These are phyloP conservation scores for Elgonia sp. DNA, from an alignment of 2,888 invertebrate genomes.

Conservation along the genomic window DNA sequence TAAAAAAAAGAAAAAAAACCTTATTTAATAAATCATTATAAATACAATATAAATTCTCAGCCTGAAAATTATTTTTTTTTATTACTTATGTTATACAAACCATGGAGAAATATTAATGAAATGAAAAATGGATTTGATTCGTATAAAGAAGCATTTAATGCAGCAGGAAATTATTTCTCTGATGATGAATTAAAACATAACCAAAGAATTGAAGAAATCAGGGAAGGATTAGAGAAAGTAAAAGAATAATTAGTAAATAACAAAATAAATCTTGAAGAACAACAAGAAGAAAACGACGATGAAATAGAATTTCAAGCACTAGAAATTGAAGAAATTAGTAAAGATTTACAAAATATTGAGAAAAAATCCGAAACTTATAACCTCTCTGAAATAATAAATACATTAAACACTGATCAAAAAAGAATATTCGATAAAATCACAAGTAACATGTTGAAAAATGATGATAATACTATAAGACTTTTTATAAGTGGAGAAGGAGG, in stretches of 20 bases:
- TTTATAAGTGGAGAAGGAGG: slow-evolving; percentile 80
- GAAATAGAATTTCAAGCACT: slow-evolving; percentile 51
- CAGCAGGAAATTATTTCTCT: slow-evolving; percentile 15
- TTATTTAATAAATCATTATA: no score
- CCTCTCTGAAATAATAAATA: slow-evolving; percentile 39
- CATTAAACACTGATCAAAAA: slow-evolving; percentile 76
- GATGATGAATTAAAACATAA: slow-evolving; percentile 42
- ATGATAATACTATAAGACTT: slow-evolving; percentile 26
- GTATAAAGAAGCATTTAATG: slow-evolving; percentile 77
- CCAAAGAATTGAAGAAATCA: slow-evolving; percentile 8
- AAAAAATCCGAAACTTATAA: slow-evolving; percentile 18
- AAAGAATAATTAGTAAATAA: slow-evolving; percentile 38
- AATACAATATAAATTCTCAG: slow-evolving; percentile 73
- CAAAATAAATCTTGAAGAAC: slow-evolving; percentile 21
- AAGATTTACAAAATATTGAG: slow-evolving; percentile 51
- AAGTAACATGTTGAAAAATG: slow-evolving; percentile 14
- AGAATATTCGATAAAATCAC: slow-evolving; percentile 72
- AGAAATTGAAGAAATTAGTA: slow-evolving; percentile 58
- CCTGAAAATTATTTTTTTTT: slow-evolving; percentile 80
- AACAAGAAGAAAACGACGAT: not conserved
- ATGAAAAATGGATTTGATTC: slow-evolving; percentile 74
- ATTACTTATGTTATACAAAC: slow-evolving; percentile 78
- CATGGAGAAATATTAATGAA: no score
- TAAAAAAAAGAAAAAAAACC: slow-evolving; percentile 75
- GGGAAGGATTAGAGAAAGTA: slow-evolving; percentile 25